Conservation (phyloP, 2,113 vertebrate species). For the Megaleporinus macrocephalus region DNA sequence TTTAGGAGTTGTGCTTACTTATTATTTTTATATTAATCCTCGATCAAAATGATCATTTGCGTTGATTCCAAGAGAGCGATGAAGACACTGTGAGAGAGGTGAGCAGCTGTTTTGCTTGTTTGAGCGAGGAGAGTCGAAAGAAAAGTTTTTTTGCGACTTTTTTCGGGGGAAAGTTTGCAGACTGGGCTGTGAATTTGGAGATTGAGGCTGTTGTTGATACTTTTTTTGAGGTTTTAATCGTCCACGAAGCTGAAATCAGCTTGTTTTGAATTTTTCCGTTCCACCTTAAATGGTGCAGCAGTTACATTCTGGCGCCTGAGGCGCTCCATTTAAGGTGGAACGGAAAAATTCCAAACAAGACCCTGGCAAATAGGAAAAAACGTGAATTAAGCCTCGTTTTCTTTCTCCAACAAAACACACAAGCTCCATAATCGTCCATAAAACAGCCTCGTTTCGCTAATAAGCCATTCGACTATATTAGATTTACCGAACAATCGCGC, state of each 20-base stretch:
- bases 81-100: constrained; percentile 59
- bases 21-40: constrained; percentile 31
- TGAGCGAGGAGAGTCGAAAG: no score
- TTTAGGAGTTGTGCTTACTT: constrained; percentile 19
- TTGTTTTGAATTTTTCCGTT: not conserved
- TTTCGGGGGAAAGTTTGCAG: not conserved
- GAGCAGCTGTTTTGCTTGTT: constrained; percentile 1
- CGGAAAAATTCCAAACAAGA: no score
- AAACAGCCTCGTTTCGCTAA: not conserved
- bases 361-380: no score
- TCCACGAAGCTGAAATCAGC: not conserved
- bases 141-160: no score
- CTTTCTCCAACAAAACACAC: no score
- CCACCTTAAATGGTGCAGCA: no score
- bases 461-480: not conserved
- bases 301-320: no score
- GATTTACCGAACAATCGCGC: not conserved
- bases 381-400: no score
- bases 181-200: not conserved
- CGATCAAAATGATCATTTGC: constrained; percentile 36
- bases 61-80: constrained; percentile 37
- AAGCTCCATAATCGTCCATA: no score
- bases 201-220: not conserved
- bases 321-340: no score
- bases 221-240: not conserved